These are phyloP conservation scores for Syritta pipiens DNA, from an alignment of 2,888 invertebrate genomes.

Conservation along the genomic window DNA sequence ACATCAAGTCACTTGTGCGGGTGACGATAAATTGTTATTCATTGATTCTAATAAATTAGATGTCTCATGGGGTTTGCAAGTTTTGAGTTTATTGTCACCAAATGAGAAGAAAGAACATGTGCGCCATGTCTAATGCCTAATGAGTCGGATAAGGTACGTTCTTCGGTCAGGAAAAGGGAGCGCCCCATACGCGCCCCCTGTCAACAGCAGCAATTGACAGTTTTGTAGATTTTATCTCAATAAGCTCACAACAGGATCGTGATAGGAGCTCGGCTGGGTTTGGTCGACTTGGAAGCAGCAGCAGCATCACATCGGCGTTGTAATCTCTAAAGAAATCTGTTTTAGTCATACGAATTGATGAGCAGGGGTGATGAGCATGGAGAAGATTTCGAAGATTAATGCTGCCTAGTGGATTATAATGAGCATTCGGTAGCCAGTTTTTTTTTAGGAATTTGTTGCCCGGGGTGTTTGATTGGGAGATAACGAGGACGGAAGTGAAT, in stretches of 20 bases:
- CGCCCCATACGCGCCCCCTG: not conserved
- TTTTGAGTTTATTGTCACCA: conserved; percentile 15
- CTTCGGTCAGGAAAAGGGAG: conserved; percentile 4
- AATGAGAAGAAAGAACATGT: conserved; percentile 15
- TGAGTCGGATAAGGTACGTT: conserved; percentile 26
- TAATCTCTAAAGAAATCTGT: no score
- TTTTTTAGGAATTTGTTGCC: no score
- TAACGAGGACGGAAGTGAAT: no score
- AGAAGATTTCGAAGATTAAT: no score
- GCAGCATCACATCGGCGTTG: no score
- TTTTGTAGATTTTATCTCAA: conserved; percentile 37
- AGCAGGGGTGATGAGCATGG: no score
- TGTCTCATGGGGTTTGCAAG: conserved; percentile 28
- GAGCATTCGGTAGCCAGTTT: no score
- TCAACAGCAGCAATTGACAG: conserved; percentile 18
- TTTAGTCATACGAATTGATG: no score
- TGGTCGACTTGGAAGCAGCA: no score
- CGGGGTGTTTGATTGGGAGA: no score
- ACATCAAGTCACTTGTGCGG: conserved; percentile 34
- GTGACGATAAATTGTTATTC: conserved; percentile 56
- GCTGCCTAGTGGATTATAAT: no score
- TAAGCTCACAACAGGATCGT: not conserved
- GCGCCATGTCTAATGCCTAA: conserved; percentile 20
- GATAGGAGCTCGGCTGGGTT: no score
- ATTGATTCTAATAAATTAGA: conserved; percentile 51